A percentile compares a stretch with the other conserved stretches of the same genome.
Evolutionary conservation across 2,113 vertebrate genomes (phyloP).

Genomic region (Sturnus vulgaris): DNA sequence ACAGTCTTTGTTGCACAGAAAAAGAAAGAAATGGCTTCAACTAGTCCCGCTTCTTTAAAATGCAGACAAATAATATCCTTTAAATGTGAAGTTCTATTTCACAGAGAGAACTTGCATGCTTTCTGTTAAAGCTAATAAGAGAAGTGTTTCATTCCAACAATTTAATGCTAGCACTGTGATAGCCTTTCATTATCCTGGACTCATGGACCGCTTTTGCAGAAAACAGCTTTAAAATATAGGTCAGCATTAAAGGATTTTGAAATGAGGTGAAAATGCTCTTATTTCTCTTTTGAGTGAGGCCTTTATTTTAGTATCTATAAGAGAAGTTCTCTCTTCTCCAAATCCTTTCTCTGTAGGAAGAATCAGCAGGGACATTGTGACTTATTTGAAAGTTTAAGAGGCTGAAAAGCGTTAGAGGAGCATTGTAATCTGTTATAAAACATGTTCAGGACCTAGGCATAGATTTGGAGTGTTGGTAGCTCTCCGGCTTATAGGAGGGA

Average conservation of each 20-base stretch:
- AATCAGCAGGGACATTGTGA: background rate
- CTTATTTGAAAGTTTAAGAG: slow-evolving; percentile 17
- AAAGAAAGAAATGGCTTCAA: background rate
- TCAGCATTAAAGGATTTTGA: slow-evolving; percentile 27
- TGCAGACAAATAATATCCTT: background rate
- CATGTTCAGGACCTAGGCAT: background rate
- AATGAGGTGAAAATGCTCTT: background rate
- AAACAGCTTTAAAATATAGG: slow-evolving; percentile 9
- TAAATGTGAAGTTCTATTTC: background rate
- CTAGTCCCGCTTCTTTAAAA: background rate
- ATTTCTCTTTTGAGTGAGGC: background rate
- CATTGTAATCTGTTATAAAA: slow-evolving; percentile 22
- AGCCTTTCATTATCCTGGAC: background rate
- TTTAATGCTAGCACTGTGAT: background rate
- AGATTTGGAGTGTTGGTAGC: background rate
- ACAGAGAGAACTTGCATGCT: background rate
- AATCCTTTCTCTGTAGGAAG: slow-evolving; percentile 13
- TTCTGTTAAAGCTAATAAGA: background rate
- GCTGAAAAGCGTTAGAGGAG: slow-evolving; percentile 35
- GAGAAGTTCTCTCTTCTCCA: background rate
- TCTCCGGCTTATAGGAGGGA: background rate
- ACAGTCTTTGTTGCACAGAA: background rate
- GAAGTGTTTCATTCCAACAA: background rate
- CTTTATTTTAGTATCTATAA: background rate
- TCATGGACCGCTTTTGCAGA: background rate